Conservation (phyloP, 2,888 invertebrate species). For the Pandemis cinnamomeana region DNA sequence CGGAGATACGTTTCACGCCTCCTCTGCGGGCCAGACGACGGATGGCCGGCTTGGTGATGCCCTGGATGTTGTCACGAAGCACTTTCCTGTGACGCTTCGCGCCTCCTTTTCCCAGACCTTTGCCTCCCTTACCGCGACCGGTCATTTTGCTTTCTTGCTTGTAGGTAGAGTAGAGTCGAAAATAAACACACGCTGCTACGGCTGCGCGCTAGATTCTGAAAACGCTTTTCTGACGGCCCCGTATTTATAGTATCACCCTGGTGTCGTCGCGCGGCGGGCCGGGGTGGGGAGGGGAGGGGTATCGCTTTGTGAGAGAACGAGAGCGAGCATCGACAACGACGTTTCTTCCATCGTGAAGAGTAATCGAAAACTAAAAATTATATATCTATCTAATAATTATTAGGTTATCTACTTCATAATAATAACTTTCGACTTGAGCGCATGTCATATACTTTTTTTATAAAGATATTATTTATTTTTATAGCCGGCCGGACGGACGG, state of each 20-base stretch:
- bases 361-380: too few species aligned
- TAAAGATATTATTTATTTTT: too few species aligned
- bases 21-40: conserved; percentile 89
- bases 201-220: not conserved
- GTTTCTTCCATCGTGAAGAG: too few species aligned
- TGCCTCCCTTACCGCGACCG: conserved; percentile 91
- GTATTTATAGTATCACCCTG: not conserved
- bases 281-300: too few species aligned
- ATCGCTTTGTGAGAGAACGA: not conserved
- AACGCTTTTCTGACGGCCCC: too few species aligned
- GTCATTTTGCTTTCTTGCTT: conserved; percentile 82
- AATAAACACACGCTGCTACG: not conserved
- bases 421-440: too few species aligned
- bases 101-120: conserved; percentile 91
- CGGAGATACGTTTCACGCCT: conserved; percentile 89
- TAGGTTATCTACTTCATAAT: too few species aligned
- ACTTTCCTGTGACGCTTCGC: conserved; percentile 94
- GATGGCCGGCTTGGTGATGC: conserved; percentile 92
- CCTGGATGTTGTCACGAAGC: conserved; percentile 90
- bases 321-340: not conserved
- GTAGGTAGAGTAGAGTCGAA: not conserved
- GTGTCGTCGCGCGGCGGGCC: not conserved
- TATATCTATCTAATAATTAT: too few species aligned
- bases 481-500: too few species aligned
- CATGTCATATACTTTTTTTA: too few species aligned